A percentile compares a stretch with the other conserved stretches of the same genome.
phyloP scores from a whole-genome alignment of 2,888 invertebrate genomes.

The Endotricha flammealis region DNA sequence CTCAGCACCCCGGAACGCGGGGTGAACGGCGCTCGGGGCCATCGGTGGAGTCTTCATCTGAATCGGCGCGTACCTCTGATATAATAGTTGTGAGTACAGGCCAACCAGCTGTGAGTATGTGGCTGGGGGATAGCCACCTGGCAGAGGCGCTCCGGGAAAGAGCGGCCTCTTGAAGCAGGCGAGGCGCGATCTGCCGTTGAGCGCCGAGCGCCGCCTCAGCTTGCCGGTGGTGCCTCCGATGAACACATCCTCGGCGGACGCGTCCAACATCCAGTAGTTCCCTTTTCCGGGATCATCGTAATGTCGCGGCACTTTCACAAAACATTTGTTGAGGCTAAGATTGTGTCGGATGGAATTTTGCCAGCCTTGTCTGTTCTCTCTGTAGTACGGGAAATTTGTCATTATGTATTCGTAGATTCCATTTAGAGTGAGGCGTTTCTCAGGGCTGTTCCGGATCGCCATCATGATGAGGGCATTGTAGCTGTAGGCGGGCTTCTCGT shows the following conservation, averaged over 20 bases:
- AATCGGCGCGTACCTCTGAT: constrained; percentile 81
- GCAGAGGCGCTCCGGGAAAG: constrained; percentile 80
- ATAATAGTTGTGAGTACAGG: constrained; percentile 81
- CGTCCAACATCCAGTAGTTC: constrained; percentile 99
- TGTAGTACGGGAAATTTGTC: constrained; percentile 98
- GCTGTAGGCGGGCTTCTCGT: constrained; percentile 97
- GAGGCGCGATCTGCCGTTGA: constrained; percentile 90
- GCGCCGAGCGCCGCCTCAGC: constrained; percentile 92
- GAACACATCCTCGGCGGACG: constrained; percentile 98
- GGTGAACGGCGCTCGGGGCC: constrained; percentile 73
- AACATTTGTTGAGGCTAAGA: constrained; percentile 98
- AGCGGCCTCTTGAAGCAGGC: constrained; percentile 92
- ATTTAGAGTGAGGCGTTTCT: constrained; percentile 95
- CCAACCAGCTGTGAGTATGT: constrained; percentile 78
- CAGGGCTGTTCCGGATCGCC: constrained; percentile 97
- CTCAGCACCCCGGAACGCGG: constrained; percentile 61
- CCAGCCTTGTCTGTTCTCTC: constrained; percentile 99
- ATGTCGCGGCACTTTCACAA: constrained; percentile 97
- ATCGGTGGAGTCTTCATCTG: constrained; percentile 72
- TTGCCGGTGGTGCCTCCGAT: constrained; percentile 98
- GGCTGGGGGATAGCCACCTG: constrained; percentile 77
- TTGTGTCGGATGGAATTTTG: constrained; percentile 99
- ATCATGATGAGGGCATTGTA: constrained; percentile 99
- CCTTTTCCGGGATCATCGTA: constrained; percentile 99
- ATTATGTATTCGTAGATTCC: constrained; percentile 99